Conservation (phyloP, 2,888 invertebrate species). For the Lymantria dispar region DNA sequence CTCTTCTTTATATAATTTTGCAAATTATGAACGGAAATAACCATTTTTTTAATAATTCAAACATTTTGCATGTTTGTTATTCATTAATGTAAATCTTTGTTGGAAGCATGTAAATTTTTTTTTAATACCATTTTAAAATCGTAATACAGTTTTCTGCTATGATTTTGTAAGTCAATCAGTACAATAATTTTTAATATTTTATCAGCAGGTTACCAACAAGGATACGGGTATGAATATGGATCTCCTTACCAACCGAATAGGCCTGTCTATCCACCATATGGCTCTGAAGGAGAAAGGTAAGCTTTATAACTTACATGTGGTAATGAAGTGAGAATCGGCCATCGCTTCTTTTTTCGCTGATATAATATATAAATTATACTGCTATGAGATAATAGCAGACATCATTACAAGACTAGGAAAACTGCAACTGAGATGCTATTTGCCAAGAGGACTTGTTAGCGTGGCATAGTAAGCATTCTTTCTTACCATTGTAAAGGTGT, state of each 20-base stretch:
- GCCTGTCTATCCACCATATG: constrained; percentile 91
- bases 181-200: constrained; percentile 2
- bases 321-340: too few species aligned
- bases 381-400: too few species aligned
- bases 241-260: constrained; percentile 87
- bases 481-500: too few species aligned
- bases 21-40: too few species aligned
- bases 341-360: too few species aligned
- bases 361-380: too few species aligned
- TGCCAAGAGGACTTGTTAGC: too few species aligned
- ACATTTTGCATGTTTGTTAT: background rate
- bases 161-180: background rate
- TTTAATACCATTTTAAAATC: too few species aligned
- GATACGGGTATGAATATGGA: constrained; percentile 86
- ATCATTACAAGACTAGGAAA: too few species aligned
- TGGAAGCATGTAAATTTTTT: background rate
- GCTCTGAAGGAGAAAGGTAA: constrained; percentile 87
- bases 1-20: too few species aligned
- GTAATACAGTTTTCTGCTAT: background rate
- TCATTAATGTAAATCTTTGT: background rate
- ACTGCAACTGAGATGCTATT: too few species aligned
- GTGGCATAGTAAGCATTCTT: too few species aligned
- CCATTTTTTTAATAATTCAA: background rate
- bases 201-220: constrained; percentile 84
- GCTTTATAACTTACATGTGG: constrained; percentile 14